These are phyloP conservation scores for Brachymystax lenok DNA, from an alignment of 2,797 vertebrate genomes.

Conservation along the genomic window DNA sequence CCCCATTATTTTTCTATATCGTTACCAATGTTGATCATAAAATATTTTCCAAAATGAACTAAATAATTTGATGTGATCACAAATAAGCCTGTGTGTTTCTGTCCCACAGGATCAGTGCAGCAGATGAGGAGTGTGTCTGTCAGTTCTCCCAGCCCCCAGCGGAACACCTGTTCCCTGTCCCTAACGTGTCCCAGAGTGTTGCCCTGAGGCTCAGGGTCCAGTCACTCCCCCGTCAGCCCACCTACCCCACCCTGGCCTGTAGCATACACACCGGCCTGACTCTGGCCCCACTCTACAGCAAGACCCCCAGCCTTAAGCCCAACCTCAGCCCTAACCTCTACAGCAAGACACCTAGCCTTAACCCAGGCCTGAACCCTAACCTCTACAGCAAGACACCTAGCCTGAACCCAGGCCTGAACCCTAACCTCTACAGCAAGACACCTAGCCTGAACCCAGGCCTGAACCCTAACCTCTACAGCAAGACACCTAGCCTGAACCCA, in stretches of 20 bases:
- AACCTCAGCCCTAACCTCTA: slow-evolving; percentile 32
- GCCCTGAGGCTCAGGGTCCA: slow-evolving; percentile 96
- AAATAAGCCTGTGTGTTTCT: not conserved
- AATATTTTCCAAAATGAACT: too few species aligned
- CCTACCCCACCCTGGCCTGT: slow-evolving; percentile 91
- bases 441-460: slow-evolving; percentile 59
- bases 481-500: slow-evolving; percentile 49
- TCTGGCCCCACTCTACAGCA: slow-evolving; percentile 72
- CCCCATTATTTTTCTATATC: too few species aligned
- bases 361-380: slow-evolving; percentile 71
- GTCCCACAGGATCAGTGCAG: slow-evolving; percentile 90
- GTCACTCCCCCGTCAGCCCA: slow-evolving; percentile 95
- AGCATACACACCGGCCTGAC: slow-evolving; percentile 89
- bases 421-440: too few species aligned
- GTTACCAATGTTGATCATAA: too few species aligned
- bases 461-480: slow-evolving; percentile 49
- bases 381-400: slow-evolving; percentile 73
- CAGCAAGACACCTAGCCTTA: slow-evolving; percentile 31
- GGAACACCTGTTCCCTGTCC: slow-evolving; percentile 95
- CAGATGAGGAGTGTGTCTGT: slow-evolving; percentile 92
- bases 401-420: too few species aligned
- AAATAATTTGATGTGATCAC: too few species aligned
- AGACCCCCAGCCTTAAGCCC: slow-evolving; percentile 66
- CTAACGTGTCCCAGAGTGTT: slow-evolving; percentile 93
- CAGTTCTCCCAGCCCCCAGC: slow-evolving; percentile 92